phyloP scores from a whole-genome alignment of 2,888 invertebrate species.

The Dastarcus helophoroides region DNA sequence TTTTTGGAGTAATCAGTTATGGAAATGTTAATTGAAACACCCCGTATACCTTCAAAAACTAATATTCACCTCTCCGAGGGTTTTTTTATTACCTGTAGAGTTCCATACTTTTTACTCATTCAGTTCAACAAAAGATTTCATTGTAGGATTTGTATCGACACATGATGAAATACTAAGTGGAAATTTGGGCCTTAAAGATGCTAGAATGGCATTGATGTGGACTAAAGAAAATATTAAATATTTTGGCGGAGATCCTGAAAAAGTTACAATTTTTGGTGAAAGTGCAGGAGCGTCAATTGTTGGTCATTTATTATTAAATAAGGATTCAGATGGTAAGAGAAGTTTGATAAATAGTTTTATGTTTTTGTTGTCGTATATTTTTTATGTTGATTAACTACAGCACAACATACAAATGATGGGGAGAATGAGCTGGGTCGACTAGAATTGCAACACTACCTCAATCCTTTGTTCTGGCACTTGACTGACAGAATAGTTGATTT shows the following conservation, averaged over 20 bases:
- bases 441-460: neutral
- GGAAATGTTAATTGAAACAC: too few species aligned
- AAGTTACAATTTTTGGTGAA: neutral
- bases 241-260: neutral
- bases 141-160: conserved; percentile 1
- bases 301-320: neutral
- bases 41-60: too few species aligned
- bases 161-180: neutral
- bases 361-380: too few species aligned
- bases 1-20: too few species aligned
- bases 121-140: neutral
- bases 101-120: neutral
- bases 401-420: too few species aligned
- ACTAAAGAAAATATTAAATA: conserved; percentile 1
- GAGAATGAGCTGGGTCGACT: too few species aligned
- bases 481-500: too few species aligned
- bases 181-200: neutral
- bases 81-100: neutral
- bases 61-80: too few species aligned
- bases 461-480: neutral
- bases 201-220: neutral
- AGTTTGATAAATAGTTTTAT: too few species aligned
- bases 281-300: neutral
- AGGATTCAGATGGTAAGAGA: conserved; percentile 1
- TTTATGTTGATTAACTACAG: too few species aligned